Conservation (phyloP, 53 echinoderm and acorn worm species). For the Patiria pectinifera region DNA sequence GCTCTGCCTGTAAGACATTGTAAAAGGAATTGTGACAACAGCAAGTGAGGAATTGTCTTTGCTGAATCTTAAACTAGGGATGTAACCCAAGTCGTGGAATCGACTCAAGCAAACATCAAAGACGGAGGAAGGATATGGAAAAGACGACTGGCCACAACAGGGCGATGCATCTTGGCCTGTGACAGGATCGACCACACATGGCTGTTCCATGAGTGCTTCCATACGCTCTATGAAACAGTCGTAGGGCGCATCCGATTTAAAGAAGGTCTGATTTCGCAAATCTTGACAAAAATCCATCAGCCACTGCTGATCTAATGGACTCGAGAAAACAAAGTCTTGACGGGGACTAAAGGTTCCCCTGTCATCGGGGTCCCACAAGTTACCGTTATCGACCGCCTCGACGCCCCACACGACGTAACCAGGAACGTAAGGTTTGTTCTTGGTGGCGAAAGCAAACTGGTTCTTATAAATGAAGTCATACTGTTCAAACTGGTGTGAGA, state of each 20-base stretch:
- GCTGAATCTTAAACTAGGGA: slow-evolving; percentile 21
- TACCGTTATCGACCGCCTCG: slow-evolving; percentile 59
- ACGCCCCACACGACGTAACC: slow-evolving; percentile 69
- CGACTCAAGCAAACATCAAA: slow-evolving; percentile 16
- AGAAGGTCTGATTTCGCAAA: slow-evolving; percentile 71
- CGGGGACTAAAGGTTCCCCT: slow-evolving; percentile 29
- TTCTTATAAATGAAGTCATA: slow-evolving; percentile 75
- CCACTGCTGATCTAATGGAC: slow-evolving; percentile 72
- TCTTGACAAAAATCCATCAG: slow-evolving; percentile 69
- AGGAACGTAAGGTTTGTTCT: neutral
- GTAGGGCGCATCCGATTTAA: neutral
- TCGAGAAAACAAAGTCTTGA: slow-evolving; percentile 58
- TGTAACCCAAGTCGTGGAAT: neutral
- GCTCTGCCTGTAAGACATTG: slow-evolving; percentile 7
- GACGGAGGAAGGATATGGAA: slow-evolving; percentile 50
- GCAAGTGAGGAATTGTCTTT: neutral
- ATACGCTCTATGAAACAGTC: slow-evolving; percentile 58
- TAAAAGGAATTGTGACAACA: neutral
- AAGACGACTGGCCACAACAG: slow-evolving; percentile 58
- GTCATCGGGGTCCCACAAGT: slow-evolving; percentile 72
- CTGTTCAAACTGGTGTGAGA: slow-evolving; percentile 74
- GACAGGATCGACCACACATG: neutral
- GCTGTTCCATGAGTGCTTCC: slow-evolving; percentile 8
- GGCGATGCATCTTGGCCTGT: neutral
- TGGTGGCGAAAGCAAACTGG: slow-evolving; percentile 9